Conservation (phyloP, 2,888 invertebrate species). For the Busseola fusca region DNA sequence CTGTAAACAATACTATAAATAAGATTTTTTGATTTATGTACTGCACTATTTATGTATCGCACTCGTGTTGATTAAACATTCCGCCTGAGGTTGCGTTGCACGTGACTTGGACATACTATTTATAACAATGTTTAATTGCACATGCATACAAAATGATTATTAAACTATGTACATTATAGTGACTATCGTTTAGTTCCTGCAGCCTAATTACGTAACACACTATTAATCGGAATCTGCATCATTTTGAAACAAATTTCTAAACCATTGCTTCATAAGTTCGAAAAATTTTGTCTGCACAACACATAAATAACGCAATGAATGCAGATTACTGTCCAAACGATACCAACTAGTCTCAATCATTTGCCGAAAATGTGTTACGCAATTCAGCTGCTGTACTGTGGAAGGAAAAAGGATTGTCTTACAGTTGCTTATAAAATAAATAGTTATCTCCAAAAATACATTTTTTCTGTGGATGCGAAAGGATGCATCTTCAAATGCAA, state of each 20-base stretch:
- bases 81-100: constrained; percentile 30
- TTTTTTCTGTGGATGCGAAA: not conserved
- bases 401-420: not conserved
- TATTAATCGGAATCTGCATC: no score
- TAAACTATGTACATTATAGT: not conserved
- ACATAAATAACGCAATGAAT: no score
- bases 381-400: not conserved
- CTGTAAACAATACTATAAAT: constrained; percentile 43
- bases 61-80: constrained; percentile 27
- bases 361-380: no score
- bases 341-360: no score
- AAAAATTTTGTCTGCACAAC: no score
- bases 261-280: no score
- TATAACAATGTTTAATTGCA: constrained; percentile 18
- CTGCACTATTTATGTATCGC: constrained; percentile 32
- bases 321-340: no score
- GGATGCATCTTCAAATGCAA: not conserved
- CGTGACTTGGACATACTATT: constrained; percentile 33
- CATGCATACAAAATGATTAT: constrained; percentile 4
- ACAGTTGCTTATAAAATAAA: not conserved
- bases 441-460: not conserved
- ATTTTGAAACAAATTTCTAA: no score
- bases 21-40: constrained; percentile 38
- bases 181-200: not conserved
- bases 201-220: no score